Conservation (phyloP, 2,113 vertebrate species). For the Phrynocephalus versicolor region DNA sequence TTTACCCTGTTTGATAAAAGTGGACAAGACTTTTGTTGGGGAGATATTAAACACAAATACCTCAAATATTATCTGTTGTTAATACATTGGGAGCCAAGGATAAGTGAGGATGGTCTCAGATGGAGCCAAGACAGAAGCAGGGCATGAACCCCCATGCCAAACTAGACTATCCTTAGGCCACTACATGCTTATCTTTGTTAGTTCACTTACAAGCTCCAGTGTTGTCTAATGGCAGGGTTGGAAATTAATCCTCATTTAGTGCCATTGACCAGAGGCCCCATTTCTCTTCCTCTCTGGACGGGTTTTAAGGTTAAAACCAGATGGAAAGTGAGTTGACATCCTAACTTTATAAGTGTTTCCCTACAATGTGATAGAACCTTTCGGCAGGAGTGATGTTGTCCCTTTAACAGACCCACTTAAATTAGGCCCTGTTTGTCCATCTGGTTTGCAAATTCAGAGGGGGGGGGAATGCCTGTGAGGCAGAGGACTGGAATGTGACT, state of each 20-base stretch:
- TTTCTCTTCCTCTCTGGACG: not conserved
- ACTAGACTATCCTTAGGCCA: too few species aligned
- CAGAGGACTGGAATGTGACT: not conserved
- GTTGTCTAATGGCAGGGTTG: not conserved
- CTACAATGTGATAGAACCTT: not conserved
- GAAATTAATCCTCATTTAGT: too few species aligned
- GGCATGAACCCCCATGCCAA: not conserved
- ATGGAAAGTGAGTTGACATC: not conserved
- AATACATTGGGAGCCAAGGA: too few species aligned
- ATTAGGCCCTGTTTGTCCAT: not conserved
- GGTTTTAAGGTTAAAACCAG: not conserved
- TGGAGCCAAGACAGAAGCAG: not conserved
- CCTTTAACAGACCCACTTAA: not conserved
- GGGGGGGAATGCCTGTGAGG: not conserved
- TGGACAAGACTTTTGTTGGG: too few species aligned
- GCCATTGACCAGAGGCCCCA: too few species aligned
- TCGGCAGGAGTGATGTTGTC: not conserved
- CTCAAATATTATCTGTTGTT: too few species aligned
- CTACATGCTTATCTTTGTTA: too few species aligned
- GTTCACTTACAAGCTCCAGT: not conserved
- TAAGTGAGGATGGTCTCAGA: too few species aligned
- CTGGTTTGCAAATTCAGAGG: conserved; percentile 14
- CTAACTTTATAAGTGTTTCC: not conserved
- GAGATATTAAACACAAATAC: too few species aligned
- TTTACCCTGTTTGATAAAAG: too few species aligned